Conservation (phyloP, 2,888 invertebrate species). For the Patella ulyssiponensis region DNA sequence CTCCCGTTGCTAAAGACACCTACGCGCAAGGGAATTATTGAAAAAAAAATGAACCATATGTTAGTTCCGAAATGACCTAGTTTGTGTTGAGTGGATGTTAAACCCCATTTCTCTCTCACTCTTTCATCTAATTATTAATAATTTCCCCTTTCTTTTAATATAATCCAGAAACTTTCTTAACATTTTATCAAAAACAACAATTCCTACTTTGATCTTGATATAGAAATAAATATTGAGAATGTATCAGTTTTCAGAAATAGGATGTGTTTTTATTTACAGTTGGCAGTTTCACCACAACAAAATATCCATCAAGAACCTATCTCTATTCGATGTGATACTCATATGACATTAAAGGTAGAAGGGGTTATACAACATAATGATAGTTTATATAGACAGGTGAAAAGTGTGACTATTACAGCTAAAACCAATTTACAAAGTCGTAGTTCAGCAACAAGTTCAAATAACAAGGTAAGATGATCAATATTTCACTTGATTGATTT, state of each 20-base stretch:
- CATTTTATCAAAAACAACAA: too few species aligned
- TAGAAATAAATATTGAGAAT: background rate
- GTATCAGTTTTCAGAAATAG: background rate
- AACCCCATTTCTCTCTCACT: too few species aligned
- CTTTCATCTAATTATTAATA: too few species aligned
- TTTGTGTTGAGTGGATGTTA: too few species aligned
- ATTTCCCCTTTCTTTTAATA: too few species aligned
- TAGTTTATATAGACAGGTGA: conserved; percentile 81
- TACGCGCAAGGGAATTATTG: too few species aligned
- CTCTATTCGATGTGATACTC: conserved; percentile 84
- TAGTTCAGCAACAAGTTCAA: conserved; percentile 41
- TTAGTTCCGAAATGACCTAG: too few species aligned
- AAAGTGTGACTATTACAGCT: conserved; percentile 81
- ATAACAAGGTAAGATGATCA: conserved; percentile 48
- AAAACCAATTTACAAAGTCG: conserved; percentile 76
- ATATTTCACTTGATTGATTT: too few species aligned
- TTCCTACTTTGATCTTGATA: background rate
- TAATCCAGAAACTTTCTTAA: too few species aligned
- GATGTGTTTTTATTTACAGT: conserved; percentile 60
- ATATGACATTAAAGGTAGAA: conserved; percentile 92
- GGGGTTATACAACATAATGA: conserved; percentile 83
- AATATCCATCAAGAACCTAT: conserved; percentile 86
- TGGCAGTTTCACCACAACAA: conserved; percentile 87
- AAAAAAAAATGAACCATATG: too few species aligned
- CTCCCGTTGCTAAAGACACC: too few species aligned